Base-by-base conservation (phyloP, 2,797 vertebrate genomes). In the Sebastes taczanowskii region DNA sequence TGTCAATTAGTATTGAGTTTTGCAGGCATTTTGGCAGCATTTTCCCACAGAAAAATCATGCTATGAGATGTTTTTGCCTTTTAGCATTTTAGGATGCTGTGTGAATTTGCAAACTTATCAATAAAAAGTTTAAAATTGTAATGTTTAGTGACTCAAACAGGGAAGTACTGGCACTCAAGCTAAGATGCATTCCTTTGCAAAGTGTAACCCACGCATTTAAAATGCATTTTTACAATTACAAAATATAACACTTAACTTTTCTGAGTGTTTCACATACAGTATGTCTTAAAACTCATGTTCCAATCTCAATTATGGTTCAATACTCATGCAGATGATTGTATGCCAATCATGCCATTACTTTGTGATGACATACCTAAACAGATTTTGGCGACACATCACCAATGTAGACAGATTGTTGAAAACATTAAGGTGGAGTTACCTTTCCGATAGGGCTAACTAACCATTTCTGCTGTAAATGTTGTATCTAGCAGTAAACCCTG, bases 381-480 rank as follows among this genome's bases (percentile, higher is more conserved):
- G 18, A 71, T 55, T 22, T 56, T 25, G 20, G 10, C 14, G 7
- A 70, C n/a, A 78, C 14, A 42, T 71, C 16, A 23, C 18, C 25
- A 60, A 8, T 25, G 7, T 27, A 53, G 75, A 49, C 6, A 55
- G 16, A 30, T 56, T 32, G 27, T 53, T 73, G 8, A 75, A 76
- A 66, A 14, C 58, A 46, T 53, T 62, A 55, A 52, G n/a, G 49
- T 63, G 29, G 22, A 38, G 29, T 55, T 86, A 23, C 64, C 46
- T 63, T 60, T 67, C 65, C 71, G 49, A 22, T 30, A 11, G 42
- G 42, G 9, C 42, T 38, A 72, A 82, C 69, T 29, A 71, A 84
- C 22, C 11, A 2, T 72, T 58, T 71, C 25, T 64, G 13, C 75
- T 77, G 42, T 85, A 86, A 85, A 83, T 69, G 82, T 63, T 81